These are phyloP conservation scores for Embiotoca jacksoni DNA, from an alignment of 2,113 vertebrate genomes.

Conservation along the genomic window DNA sequence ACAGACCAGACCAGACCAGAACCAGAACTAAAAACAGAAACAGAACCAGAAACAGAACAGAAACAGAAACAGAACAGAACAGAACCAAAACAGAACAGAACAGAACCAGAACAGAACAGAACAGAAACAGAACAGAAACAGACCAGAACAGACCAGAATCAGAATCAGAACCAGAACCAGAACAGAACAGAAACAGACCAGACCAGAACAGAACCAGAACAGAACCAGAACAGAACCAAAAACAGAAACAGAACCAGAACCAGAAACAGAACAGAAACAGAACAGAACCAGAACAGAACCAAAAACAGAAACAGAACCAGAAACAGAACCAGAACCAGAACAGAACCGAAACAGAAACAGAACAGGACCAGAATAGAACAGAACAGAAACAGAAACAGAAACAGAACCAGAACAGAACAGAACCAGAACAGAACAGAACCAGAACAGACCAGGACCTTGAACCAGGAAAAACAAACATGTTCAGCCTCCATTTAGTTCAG, in stretches of 20 bases:
- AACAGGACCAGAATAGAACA: too few species aligned
- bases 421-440: background rate
- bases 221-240: slow-evolving; percentile 47
- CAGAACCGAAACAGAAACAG: background rate
- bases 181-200: background rate
- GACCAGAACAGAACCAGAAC: slow-evolving; percentile 78
- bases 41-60: too few species aligned
- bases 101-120: too few species aligned
- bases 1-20: background rate
- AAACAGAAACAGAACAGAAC: too few species aligned
- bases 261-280: slow-evolving; percentile 36
- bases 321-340: background rate
- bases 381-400: too few species aligned
- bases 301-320: background rate
- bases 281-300: slow-evolving; percentile 61
- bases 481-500: too few species aligned
- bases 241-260: slow-evolving; percentile 52
- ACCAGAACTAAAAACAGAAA: background rate
- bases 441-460: background rate
- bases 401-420: background rate
- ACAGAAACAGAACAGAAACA: too few species aligned
- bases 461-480: background rate
- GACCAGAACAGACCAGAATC: too few species aligned
- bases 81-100: background rate
- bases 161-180: slow-evolving; percentile 61